phyloP scores from a whole-genome alignment of 1,140 invertebrate species.

The Trichonephila clavipes region DNA sequence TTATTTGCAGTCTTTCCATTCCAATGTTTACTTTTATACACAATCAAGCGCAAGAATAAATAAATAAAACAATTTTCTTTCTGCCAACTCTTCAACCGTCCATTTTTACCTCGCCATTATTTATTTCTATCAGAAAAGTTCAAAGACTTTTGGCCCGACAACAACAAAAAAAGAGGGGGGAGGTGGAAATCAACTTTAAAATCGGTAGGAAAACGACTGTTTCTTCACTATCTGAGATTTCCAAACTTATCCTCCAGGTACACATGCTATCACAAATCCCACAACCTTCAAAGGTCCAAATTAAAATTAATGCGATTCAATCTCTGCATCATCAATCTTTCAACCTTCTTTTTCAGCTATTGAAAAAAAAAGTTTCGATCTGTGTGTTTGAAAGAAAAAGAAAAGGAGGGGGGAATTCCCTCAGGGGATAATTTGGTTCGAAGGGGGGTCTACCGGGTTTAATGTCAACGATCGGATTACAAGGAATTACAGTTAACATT shows the following conservation, averaged over 20 bases:
- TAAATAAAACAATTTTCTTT: neutral
- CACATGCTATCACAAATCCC: neutral
- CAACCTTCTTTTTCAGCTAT: neutral
- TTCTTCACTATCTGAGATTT: neutral
- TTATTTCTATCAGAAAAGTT: neutral
- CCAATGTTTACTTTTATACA: neutral
- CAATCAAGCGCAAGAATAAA: neutral
- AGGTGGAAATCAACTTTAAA: neutral
- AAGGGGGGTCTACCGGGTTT: neutral
- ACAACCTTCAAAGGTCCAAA: neutral
- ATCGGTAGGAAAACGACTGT: neutral
- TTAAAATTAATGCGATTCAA: constrained; percentile 31
- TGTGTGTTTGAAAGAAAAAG: neutral
- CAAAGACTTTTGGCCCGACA: neutral
- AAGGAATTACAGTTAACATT: constrained; percentile 5
- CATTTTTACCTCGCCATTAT: neutral
- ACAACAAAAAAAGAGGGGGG: neutral
- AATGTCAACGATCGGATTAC: constrained; percentile 37
- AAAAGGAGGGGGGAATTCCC: neutral
- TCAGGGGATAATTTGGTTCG: neutral
- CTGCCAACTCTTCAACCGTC: neutral
- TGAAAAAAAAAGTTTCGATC: neutral
- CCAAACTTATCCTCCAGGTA: neutral
- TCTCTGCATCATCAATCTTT: constrained; percentile 19
- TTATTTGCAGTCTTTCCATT: neutral